Base-by-base conservation (phyloP, 1,140 invertebrate genomes). In the Brachionus rotundiformis region DNA sequence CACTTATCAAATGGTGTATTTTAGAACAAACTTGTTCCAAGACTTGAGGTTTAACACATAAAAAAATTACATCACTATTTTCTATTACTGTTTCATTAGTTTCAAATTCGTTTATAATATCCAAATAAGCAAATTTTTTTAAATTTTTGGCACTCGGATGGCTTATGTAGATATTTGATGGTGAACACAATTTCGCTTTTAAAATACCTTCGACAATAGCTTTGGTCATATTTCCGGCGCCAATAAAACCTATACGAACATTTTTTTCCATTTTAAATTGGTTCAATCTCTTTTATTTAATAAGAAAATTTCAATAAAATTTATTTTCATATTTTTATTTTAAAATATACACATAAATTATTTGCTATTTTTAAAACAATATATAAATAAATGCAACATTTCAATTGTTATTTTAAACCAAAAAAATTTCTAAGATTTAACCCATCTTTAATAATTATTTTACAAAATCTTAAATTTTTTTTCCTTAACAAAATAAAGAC, bases 11-110 rank as follows among this genome's bases (percentile, higher is more conserved):
- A 16, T 59, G 13, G 4, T 44, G 25, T 47, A 82, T 27, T 63
- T 8, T 10, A 11, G 10, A 16, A 36, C 25, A 59, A 75, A 25
- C 41, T 25, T 47, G 3, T 47, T 36, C 36, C 25, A 79, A 63
- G 39, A 87, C 92, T 90, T 90, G 98, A 0, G 96, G 96, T 86
- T 98, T 98, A 0, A 96, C 94, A 0, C 95, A 93, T 5, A 98
- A 86, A 81, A 98, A 92, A 8, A 98, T 89, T 27, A 98, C 89
- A 82, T 97, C 93, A 0, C 93, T 92, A 49, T 92, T 89, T 80
- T 93, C 87, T 1, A 94, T 92, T 4, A 98, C 93, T 33, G 93
- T 90, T 25, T 88, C 87, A 85, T 98, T 98, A 84, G 93, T 90
- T 73, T 92, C 90, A 0, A 94, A 91, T 0, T 92, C 91, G 82